Conservation (phyloP, 2,113 vertebrate species). For the Diadophis punctatus region DNA sequence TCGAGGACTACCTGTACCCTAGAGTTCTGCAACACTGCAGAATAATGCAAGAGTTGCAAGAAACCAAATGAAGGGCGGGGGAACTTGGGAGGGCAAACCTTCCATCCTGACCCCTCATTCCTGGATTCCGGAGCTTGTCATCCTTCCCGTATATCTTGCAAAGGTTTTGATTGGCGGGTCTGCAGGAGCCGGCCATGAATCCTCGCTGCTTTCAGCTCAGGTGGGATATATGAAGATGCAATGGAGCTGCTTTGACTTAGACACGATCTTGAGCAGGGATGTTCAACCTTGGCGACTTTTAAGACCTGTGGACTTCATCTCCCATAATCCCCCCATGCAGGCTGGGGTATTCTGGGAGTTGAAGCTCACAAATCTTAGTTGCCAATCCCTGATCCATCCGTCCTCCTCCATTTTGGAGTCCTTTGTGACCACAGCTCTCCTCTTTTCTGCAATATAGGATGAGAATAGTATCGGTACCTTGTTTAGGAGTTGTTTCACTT, state of each 20-base stretch:
- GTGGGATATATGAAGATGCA: neutral
- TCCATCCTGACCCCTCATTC: neutral
- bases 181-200: fast-evolving
- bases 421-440: neutral
- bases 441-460: neutral
- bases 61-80: too few relatives aligned
- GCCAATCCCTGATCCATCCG: neutral
- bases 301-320: neutral
- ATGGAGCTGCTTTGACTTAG: neutral
- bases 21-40: neutral
- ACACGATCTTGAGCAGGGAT: fast-evolving
- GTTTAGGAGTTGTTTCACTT: neutral
- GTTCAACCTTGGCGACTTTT: neutral
- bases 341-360: neutral
- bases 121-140: neutral
- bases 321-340: neutral
- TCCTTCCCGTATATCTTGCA: neutral
- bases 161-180: neutral
- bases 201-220: neutral
- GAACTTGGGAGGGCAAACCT: neutral
- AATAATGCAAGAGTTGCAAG: neutral
- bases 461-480: neutral
- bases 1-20: neutral
- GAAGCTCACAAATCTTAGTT: too few relatives aligned
- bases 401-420: neutral